Conservation (phyloP, 2,113 vertebrate genomes). For the Actenoides lindsayi region DNA sequence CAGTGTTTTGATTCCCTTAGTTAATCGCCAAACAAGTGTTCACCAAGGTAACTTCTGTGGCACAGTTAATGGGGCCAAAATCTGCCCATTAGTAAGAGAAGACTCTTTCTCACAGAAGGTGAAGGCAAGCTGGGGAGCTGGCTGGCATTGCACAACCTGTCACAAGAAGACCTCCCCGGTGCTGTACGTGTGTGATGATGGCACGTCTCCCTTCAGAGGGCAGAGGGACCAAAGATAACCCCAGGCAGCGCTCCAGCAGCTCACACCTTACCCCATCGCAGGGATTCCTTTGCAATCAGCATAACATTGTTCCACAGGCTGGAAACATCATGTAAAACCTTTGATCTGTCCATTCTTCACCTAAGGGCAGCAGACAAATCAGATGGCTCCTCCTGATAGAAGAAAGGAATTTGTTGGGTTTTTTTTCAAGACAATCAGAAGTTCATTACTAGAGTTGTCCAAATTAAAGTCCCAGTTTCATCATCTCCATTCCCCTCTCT, state of each 20-base stretch:
- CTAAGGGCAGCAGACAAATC: conserved; percentile 67
- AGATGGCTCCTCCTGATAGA: conserved; percentile 53
- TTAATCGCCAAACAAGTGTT: neutral
- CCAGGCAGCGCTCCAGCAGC: neutral
- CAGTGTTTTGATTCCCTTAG: neutral
- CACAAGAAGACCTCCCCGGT: neutral
- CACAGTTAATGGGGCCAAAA: neutral
- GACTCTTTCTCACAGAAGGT: neutral
- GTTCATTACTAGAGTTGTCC: conserved; percentile 48
- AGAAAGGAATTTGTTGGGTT: conserved; percentile 41
- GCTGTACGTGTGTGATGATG: neutral
- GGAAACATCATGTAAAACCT: conserved; percentile 44
- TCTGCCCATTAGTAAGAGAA: neutral
- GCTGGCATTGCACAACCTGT: conserved; percentile 1
- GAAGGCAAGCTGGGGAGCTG: neutral
- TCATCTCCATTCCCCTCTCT: neutral
- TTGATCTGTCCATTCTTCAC: conserved; percentile 46
- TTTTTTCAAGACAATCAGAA: conserved; percentile 40
- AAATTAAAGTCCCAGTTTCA: conserved; percentile 20
- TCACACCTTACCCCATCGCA: conserved; percentile 29
- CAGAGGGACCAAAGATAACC: conserved; percentile 15
- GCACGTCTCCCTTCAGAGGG: neutral
- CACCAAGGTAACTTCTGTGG: neutral
- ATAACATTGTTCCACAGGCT: conserved; percentile 18
- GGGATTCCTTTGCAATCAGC: conserved; percentile 64